Percentiles rank a stretch among this genome's conserved stretches.
phyloP scores from a whole-genome alignment of 2,797 vertebrate species.

The Prionace glauca region DNA sequence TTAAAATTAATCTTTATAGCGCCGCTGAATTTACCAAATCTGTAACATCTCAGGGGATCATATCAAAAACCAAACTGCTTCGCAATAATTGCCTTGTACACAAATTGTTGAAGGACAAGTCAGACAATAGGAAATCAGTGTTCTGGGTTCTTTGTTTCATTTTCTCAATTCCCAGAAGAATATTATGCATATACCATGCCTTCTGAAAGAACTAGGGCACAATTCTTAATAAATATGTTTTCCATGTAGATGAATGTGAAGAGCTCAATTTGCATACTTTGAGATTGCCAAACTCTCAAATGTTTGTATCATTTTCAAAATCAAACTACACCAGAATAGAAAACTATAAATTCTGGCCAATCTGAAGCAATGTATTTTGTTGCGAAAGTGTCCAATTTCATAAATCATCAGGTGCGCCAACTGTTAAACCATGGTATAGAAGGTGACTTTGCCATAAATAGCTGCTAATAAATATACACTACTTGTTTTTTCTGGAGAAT shows the following conservation, averaged over 20 bases:
- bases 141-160: not conserved
- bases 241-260: not conserved
- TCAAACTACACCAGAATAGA: not conserved
- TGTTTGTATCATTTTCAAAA: not conserved
- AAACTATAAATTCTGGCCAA: not conserved
- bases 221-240: not conserved
- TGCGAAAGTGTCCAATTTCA: slow-evolving; percentile 26
- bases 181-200: not conserved
- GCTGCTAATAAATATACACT: not conserved
- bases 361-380: slow-evolving; percentile 14
- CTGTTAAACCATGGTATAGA: slow-evolving; percentile 38
- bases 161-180: not conserved
- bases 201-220: not conserved
- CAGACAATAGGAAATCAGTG: not conserved
- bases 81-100: not conserved
- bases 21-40: not conserved
- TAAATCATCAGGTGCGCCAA: slow-evolving; percentile 42
- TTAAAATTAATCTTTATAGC: not conserved
- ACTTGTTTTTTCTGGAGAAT: not conserved
- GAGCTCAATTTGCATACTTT: not conserved
- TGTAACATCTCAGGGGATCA: not conserved
- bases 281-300: not conserved
- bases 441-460: slow-evolving; percentile 47
- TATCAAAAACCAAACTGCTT: not conserved
- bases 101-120: not conserved